Evolutionary conservation across 2,888 invertebrate species (phyloP).

Genomic region (Eledone cirrhosa): DNA sequence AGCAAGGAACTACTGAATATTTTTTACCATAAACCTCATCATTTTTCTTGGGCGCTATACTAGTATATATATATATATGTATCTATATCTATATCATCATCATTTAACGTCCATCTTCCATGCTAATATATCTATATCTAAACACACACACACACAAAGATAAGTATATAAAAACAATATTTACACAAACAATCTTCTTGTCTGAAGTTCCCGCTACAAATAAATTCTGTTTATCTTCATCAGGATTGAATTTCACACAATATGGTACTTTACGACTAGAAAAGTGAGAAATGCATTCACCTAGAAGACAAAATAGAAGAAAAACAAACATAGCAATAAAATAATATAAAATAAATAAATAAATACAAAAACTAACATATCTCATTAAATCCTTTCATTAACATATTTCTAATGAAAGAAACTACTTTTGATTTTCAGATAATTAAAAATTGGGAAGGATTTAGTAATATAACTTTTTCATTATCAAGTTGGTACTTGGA

Average conservation of each 20-base stretch:
- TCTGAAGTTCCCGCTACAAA: slow-evolving; percentile 99
- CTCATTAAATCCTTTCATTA: too few relatives aligned
- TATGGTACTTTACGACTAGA: slow-evolving; percentile 97
- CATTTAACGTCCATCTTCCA: not conserved
- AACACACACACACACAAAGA: too few relatives aligned
- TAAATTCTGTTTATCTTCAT: slow-evolving; percentile 93
- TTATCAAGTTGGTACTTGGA: too few relatives aligned
- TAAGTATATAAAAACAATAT: slow-evolving; percentile 63
- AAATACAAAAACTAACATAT: too few relatives aligned
- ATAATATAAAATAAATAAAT: too few relatives aligned
- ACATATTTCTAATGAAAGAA: too few relatives aligned
- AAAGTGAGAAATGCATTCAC: slow-evolving; percentile 73
- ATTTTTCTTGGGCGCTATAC: not conserved
- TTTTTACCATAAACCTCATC: too few relatives aligned
- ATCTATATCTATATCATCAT: not conserved
- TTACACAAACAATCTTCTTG: slow-evolving; percentile 98
- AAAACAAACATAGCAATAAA: too few relatives aligned
- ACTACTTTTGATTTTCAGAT: too few relatives aligned
- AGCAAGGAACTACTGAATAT: too few relatives aligned
- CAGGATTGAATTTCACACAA: slow-evolving; percentile 97
- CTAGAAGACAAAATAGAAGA: slow-evolving; percentile 46
- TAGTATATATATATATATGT: not conserved
- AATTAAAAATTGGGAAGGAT: too few relatives aligned
- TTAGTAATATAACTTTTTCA: too few relatives aligned
- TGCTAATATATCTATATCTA: not conserved